Evolutionary conservation across 1,140 invertebrate species (phyloP), one percentile per base, ranked within the genome.

Genomic region (Scaptomyza montana): DNA sequence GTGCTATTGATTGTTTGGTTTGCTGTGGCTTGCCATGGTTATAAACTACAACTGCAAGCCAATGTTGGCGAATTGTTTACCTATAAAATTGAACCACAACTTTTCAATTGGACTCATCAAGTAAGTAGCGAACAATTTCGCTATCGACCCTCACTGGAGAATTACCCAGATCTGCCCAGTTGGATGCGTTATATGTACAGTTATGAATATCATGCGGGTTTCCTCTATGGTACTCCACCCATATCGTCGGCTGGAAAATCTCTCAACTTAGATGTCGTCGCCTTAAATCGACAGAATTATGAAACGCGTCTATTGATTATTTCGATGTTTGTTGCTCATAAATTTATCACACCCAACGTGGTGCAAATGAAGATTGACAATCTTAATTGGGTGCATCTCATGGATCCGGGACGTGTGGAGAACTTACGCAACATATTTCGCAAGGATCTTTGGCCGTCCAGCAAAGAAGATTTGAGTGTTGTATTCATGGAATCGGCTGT

Each of bases 321-420:
- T 5, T 92, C 94, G 5, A 93, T 97, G 43, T 94, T 93, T 59
- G 93, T 97, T 3, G 90, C 93, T 2, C 93, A 95, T 6, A 96
- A 95, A 80, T 92, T 94, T 69, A 94, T 94, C 70, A 93, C 95
- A 67, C 95, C 96, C 49, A 95, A 96, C 91, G 95, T 97, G 80
- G 95, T 98, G 4, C 95, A 97, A 80, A 92, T 98, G 78, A 98
- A 98, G 92, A 96, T 98, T 46, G 95, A 97, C 84, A 98, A 98
- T 91, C 92, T 98, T 6, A 97, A 98, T 66, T 92, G 91, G 91
- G 91, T 92, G 36, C 90, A 92, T 43, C 46, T 92, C 0, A 92
- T 92, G 84, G 90, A 92, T 78, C 89, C 90, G 0, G 91, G 91
- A 0, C 55, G 95, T 68, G 95, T 96, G 84, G 94, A 95, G 43